Conservation (phyloP, 1,140 invertebrate species). For the Papilio dardanus region DNA sequence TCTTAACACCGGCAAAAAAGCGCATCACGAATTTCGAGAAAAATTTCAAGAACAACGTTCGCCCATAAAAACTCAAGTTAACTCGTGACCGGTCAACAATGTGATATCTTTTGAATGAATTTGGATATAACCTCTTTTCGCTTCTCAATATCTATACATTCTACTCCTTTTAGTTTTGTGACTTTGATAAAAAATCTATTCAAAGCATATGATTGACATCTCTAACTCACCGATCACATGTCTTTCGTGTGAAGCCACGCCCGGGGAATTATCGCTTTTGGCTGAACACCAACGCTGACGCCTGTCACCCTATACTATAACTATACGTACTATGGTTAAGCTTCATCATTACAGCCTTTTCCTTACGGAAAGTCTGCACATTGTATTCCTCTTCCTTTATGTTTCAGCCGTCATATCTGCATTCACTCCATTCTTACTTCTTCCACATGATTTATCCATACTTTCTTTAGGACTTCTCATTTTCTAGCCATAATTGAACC, state of each 20-base stretch:
- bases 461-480: background rate
- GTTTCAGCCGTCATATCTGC: no score
- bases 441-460: background rate
- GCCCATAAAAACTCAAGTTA: no score
- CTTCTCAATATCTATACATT: background rate
- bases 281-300: constrained; percentile 16
- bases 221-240: constrained; percentile 5
- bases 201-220: constrained; percentile 17
- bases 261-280: constrained; percentile 24
- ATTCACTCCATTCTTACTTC: background rate
- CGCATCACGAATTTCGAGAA: no score
- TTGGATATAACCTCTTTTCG: background rate
- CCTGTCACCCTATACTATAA: background rate
- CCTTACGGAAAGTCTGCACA: background rate
- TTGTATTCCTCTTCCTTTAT: no score
- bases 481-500: background rate
- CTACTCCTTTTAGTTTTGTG: background rate
- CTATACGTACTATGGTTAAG: background rate
- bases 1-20: no score
- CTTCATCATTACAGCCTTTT: background rate
- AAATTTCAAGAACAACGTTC: no score
- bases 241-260: constrained; percentile 22
- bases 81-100: no score
- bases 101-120: no score
- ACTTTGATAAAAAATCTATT: constrained; percentile 13